These are phyloP conservation scores for Hylia prasina DNA, from an alignment of 2,113 vertebrate species.

Conservation along the genomic window DNA sequence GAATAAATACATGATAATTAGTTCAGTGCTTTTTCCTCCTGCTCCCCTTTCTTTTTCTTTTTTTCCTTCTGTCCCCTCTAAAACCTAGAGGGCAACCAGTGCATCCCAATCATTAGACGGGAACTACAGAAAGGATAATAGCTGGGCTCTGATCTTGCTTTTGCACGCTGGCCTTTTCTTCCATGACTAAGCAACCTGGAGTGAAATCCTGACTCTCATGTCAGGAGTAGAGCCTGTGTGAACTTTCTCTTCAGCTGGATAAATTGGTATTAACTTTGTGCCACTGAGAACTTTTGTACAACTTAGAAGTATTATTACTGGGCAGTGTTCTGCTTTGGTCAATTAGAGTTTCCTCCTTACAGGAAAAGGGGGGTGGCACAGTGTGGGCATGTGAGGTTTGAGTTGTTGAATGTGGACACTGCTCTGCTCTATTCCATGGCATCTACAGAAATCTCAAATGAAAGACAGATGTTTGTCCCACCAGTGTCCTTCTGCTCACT, in stretches of 20 bases:
- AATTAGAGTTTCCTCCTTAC: background rate
- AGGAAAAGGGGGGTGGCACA: background rate
- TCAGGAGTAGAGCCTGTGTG: background rate
- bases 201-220: background rate
- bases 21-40: background rate
- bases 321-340: background rate
- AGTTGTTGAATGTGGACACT: background rate
- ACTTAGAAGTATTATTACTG: background rate
- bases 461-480: background rate
- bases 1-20: constrained; percentile 12
- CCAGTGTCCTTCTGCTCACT: background rate
- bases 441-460: background rate
- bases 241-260: background rate
- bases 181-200: background rate
- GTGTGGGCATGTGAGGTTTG: background rate
- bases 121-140: background rate
- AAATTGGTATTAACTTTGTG: background rate
- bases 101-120: background rate
- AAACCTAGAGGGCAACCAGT: background rate
- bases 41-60: background rate
- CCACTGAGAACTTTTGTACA: background rate
- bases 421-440: background rate
- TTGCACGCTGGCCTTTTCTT: background rate
- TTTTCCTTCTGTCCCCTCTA: background rate
- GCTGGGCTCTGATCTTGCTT: background rate